Percentiles rank a stretch among this genome's conserved stretches.
These are phyloP conservation scores for Andricus grossulariae DNA, from an alignment of 1,140 invertebrate genomes.

Conservation along the genomic window DNA sequence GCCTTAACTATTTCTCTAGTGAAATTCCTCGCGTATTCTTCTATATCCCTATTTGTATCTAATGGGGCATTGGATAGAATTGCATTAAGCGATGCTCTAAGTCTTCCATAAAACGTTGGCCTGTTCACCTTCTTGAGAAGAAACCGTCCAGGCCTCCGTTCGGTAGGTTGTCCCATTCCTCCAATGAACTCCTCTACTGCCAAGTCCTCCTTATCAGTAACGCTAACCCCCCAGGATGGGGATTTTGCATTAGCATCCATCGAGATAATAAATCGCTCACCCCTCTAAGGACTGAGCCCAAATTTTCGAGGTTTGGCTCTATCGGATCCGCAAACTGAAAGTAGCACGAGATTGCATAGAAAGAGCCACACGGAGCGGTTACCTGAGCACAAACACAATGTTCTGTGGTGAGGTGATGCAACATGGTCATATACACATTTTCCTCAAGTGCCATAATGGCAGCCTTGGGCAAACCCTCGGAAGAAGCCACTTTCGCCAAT, in stretches of 20 bases:
- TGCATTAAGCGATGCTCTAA: background rate
- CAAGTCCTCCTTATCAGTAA: too few species aligned
- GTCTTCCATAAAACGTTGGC: too few species aligned
- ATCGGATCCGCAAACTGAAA: background rate
- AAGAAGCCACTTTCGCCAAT: background rate
- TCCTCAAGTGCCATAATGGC: background rate
- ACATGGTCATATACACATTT: background rate
- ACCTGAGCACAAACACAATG: background rate
- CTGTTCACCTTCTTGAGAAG: background rate
- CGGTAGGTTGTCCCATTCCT: background rate
- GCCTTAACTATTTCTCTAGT: background rate
- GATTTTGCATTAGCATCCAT: too few species aligned
- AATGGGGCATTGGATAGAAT: background rate
- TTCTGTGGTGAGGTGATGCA: background rate
- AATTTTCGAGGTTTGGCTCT: too few species aligned
- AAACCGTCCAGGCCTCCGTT: background rate
- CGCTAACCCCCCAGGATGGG: too few species aligned
- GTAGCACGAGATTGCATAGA: background rate
- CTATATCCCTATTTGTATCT: background rate
- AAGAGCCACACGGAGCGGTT: background rate
- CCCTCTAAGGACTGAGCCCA: too few species aligned
- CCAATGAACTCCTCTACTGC: background rate
- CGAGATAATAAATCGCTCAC: too few species aligned
- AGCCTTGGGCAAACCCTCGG: background rate
- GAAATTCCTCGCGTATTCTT: background rate